Evolutionary conservation across 2,113 vertebrate species (phyloP).

Genomic region (Corythoichthys haematopterus): DNA sequence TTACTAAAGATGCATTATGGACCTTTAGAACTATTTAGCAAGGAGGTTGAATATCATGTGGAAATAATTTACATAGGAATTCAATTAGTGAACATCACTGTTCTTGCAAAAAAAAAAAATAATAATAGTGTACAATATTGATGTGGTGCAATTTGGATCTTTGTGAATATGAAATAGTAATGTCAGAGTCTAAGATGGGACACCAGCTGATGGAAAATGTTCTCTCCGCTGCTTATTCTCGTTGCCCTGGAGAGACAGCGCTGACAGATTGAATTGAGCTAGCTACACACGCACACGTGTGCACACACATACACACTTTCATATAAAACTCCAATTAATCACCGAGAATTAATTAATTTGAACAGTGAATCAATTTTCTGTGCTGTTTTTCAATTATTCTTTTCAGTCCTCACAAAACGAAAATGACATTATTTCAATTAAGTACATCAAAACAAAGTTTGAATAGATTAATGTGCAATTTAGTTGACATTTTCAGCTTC

Average conservation of each 20-base stretch:
- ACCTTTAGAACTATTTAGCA: background rate
- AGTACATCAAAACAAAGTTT: background rate
- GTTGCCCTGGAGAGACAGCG: slow-evolving; percentile 9
- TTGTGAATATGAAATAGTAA: slow-evolving; percentile 4
- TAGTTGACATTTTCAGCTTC: background rate
- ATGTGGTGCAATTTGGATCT: background rate
- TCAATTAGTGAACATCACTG: too few relatives aligned
- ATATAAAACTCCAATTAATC: background rate
- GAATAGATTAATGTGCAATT: background rate
- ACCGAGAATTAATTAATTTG: background rate
- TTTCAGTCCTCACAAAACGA: background rate
- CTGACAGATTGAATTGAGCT: slow-evolving; percentile 11
- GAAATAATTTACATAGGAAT: background rate
- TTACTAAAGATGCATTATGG: background rate
- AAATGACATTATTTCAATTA: background rate
- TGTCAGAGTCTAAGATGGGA: slow-evolving; percentile 22
- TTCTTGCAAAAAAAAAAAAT: background rate
- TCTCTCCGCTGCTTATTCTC: slow-evolving; percentile 17
- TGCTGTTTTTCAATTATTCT: background rate
- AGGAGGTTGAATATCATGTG: background rate
- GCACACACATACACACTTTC: background rate
- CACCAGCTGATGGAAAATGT: slow-evolving; percentile 47
- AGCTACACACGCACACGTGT: background rate
- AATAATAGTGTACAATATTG: background rate
- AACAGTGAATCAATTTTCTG: background rate